Conservation (phyloP, 2,113 vertebrate species). For the Columba janthina region DNA sequence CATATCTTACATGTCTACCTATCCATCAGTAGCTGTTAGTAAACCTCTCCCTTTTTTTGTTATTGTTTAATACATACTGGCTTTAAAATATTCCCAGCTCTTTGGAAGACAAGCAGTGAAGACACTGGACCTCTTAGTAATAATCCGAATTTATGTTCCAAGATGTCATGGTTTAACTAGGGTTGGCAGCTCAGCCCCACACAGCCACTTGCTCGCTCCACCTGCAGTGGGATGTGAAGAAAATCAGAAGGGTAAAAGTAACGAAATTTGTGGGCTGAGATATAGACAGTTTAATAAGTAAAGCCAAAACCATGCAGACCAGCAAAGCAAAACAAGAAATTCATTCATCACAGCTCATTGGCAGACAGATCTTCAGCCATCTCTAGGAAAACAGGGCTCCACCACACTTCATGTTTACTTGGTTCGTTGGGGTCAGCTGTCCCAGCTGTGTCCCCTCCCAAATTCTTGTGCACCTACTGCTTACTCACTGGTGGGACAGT, state of each 20-base stretch:
- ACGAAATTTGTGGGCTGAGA: neutral
- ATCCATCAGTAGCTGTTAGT: neutral
- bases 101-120: neutral
- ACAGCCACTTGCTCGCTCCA: accelerated
- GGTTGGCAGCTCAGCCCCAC: neutral
- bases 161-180: neutral
- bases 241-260: neutral
- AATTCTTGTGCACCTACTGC: no score
- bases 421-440: neutral
- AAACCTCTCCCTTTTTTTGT: neutral
- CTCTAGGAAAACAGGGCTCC: neutral
- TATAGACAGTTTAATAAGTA: neutral
- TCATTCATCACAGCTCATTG: accelerated
- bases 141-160: neutral
- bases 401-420: neutral
- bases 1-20: neutral
- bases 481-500: accelerated
- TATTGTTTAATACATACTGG: neutral
- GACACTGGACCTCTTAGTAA: neutral
- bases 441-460: neutral
- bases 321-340: neutral
- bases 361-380: neutral
- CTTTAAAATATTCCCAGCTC: neutral
- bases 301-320: neutral
- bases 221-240: accelerated